Conservation (phyloP, 92 coral and sea anemone genomes). For the Zoanthus solanderi region DNA sequence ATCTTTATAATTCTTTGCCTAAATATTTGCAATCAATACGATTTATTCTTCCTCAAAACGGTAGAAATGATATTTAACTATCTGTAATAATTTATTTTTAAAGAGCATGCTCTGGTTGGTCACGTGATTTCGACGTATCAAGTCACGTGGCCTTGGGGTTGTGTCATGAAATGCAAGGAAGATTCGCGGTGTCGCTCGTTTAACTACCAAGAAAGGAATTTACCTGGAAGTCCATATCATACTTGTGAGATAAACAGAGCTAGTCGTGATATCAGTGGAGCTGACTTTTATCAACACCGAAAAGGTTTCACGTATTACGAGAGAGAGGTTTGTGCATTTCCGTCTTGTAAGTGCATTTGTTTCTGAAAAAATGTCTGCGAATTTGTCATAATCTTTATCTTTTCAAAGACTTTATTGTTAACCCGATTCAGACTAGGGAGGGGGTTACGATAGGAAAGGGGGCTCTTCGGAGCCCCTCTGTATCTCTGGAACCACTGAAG, state of each 20-base stretch:
- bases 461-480: no score
- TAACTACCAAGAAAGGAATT: conserved; percentile 8
- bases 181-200: conserved; percentile 23
- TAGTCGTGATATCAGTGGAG: background rate
- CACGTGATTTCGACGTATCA: conserved; percentile 18
- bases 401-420: no score
- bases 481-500: no score
- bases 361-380: no score
- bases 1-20: no score
- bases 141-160: conserved; percentile 40
- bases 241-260: conserved; percentile 26
- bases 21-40: no score
- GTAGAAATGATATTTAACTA: no score
- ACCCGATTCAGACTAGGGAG: no score
- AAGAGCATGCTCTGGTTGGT: background rate
- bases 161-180: conserved; percentile 28
- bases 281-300: background rate
- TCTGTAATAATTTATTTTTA: background rate
- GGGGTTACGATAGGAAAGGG: no score
- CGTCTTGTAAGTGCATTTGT: no score
- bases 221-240: conserved; percentile 27
- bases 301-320: conserved; percentile 4
- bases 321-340: background rate
- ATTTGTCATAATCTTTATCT: no score
- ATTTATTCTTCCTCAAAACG: no score